A percentile compares a stretch with the other conserved stretches of the same genome.
Conservation (phyloP, 2,888 invertebrate genomes). For the Drosophila trichaetosa region DNA sequence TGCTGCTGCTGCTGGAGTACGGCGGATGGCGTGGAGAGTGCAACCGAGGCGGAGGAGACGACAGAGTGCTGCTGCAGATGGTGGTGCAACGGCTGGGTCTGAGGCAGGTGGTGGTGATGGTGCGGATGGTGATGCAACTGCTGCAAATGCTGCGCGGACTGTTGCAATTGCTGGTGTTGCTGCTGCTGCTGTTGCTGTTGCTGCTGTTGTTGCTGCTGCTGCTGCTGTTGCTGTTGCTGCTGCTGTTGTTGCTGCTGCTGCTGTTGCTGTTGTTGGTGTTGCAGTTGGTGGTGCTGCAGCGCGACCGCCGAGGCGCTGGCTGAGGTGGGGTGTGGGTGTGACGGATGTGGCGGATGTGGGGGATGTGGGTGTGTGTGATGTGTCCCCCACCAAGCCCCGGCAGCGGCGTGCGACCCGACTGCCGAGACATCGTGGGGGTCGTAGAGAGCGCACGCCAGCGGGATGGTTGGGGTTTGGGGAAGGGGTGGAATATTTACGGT, state of each 20-base stretch:
- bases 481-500: slow-evolving; percentile 86
- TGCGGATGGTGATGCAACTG: slow-evolving; percentile 85
- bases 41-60: slow-evolving; percentile 64
- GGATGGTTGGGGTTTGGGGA: slow-evolving; percentile 86
- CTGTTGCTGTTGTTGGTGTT: slow-evolving; percentile 59
- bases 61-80: slow-evolving; percentile 70
- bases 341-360: slow-evolving; percentile 49
- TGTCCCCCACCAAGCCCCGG: slow-evolving; percentile 86
- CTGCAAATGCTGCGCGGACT: slow-evolving; percentile 85
- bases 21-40: slow-evolving; percentile 69
- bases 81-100: slow-evolving; percentile 85
- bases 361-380: slow-evolving; percentile 83
- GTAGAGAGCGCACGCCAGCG: slow-evolving; percentile 86
- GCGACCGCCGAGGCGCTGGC: slow-evolving; percentile 80
- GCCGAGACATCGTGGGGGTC: slow-evolving; percentile 86
- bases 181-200: slow-evolving; percentile 67
- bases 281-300: slow-evolving; percentile 68
- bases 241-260: slow-evolving; percentile 84
- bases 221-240: slow-evolving; percentile 63
- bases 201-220: slow-evolving; percentile 64
- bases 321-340: slow-evolving; percentile 79
- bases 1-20: slow-evolving; percentile 69
- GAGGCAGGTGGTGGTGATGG: slow-evolving; percentile 85
- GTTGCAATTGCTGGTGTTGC: slow-evolving; percentile 85
- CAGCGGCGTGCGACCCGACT: slow-evolving; percentile 86